Evolutionary conservation across 2,113 vertebrate genomes (phyloP).

Genomic region (Pycnonotus jocosus): DNA sequence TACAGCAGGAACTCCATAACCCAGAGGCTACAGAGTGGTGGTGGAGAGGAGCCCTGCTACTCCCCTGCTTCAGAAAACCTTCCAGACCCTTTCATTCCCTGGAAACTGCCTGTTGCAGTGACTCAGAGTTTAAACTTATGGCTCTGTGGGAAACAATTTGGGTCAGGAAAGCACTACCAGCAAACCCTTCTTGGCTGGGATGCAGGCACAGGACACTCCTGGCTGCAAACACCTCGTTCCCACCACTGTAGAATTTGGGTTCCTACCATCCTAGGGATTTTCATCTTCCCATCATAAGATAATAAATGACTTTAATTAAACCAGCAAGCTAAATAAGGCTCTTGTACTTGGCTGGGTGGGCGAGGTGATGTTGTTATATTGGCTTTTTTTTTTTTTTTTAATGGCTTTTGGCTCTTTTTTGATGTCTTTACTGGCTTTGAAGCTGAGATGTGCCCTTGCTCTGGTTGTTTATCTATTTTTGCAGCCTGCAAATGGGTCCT

Average conservation of each 20-base stretch:
- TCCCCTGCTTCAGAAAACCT: background rate
- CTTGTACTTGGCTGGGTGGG: background rate
- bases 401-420: background rate
- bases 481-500: background rate
- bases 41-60: background rate
- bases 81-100: background rate
- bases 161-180: background rate
- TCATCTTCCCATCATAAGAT: background rate
- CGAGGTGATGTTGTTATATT: rapidly evolving
- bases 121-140: background rate
- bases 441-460: background rate
- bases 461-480: background rate
- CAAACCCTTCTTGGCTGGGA: background rate
- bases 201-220: background rate
- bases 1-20: background rate
- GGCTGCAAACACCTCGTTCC: rapidly evolving
- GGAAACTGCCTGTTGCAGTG: background rate
- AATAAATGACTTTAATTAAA: background rate
- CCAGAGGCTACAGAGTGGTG: background rate
- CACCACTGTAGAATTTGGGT: background rate
- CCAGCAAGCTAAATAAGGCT: background rate
- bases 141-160: background rate
- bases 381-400: background rate
- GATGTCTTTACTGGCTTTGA: background rate
- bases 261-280: background rate